Percentiles rank a stretch among this genome's conserved stretches.
Conservation (phyloP, 2,888 invertebrate species). For the Leptinotarsa rubiginosa region DNA sequence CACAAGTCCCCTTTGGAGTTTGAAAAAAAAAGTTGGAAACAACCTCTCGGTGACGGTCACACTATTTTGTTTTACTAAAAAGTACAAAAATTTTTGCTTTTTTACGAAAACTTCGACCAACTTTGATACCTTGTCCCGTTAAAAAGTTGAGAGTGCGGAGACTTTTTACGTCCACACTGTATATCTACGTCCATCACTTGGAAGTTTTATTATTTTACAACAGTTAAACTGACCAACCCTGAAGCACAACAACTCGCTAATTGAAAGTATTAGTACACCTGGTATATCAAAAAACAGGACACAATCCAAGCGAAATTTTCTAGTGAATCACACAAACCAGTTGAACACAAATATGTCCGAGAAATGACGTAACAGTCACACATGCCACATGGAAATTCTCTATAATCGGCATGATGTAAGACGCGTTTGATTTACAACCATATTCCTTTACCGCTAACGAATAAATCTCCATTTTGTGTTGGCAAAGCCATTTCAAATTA, state of each 20-base stretch:
- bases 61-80: too few relatives aligned
- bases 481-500: constrained; percentile 4
- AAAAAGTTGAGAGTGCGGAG: too few relatives aligned
- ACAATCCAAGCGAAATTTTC: neutral
- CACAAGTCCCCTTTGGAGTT: too few relatives aligned
- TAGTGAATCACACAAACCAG: constrained; percentile 13
- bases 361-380: constrained; percentile 1
- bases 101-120: too few relatives aligned
- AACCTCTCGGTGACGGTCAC: too few relatives aligned
- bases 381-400: constrained; percentile 11
- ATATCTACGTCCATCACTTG: too few relatives aligned
- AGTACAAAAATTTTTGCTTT: too few relatives aligned
- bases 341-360: constrained; percentile 7
- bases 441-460: constrained; percentile 5
- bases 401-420: constrained; percentile 12
- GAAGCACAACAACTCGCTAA: neutral
- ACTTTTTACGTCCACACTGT: too few relatives aligned
- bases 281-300: neutral
- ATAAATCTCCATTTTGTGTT: constrained; percentile 7
- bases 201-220: too few relatives aligned
- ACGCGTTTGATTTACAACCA: constrained; percentile 1
- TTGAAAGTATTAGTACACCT: neutral
- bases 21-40: too few relatives aligned
- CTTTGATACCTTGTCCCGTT: too few relatives aligned
- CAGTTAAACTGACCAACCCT: too few relatives aligned